Base-by-base conservation (phyloP, 2,888 invertebrate species). In the Sarcophaga caerulescens region DNA sequence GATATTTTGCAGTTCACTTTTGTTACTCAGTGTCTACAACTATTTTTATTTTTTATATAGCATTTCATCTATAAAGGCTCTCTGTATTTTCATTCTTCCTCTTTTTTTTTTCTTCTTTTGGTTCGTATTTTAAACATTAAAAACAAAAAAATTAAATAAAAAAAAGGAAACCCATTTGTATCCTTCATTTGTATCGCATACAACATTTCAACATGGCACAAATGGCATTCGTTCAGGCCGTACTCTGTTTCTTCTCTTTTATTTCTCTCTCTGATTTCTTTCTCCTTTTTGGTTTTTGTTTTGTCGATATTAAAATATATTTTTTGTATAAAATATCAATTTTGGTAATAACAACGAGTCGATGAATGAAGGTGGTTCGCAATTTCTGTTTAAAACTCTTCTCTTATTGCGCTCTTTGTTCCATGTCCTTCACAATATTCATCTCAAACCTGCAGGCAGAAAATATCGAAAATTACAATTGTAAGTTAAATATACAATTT, bases 401-500 rank as follows among this genome's bases (percentile, higher is more conserved):
- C 23, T 52, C 25, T 57, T 35, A 47, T 47, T 21, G 17, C 8
- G 6, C n/a, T 45, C 14, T 2, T 52, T 63, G 69, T 81, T 82
- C 21, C 19, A 47, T 45, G 47, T 71, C 59, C 77, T 84, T 78
- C 23, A 81, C 12, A 66, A 75, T 71, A 69, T 66, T 77, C 84
- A 60, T 62, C 74, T 86, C 66, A 47, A 14, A 87, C 71, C 89
- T 82, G 62, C 62, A 81, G 87, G 89, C 82, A 44, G 35, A 52
- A 69, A 70, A 59, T 85, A 88, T 88, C 85, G 88, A 88, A 89
- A 86, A 89, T 88, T 89, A 87, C 88, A 88, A 88, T 88, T 88
- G 88, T 78, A 89, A 88, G 88, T 88, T 88, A 88, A 88, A 88
- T 87, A 35, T 2, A 85, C 57, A 81, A 70, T 81, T 84, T 84